A percentile compares a stretch with the other conserved stretches of the same genome.
Conservation (phyloP, 2,888 invertebrate species). For the Podotricha telesiphe region DNA sequence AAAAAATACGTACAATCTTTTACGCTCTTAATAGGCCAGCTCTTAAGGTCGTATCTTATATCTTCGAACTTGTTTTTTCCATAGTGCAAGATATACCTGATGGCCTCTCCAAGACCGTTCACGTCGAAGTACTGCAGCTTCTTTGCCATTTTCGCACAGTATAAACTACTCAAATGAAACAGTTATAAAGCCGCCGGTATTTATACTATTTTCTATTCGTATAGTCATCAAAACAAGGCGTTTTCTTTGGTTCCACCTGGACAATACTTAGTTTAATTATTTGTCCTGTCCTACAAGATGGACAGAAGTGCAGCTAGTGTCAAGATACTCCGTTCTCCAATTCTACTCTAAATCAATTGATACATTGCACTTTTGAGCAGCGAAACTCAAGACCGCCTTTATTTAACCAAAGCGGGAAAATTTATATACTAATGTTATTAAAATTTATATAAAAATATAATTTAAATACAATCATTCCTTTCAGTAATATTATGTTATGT, state of each 20-base stretch:
- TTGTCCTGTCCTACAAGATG: neutral
- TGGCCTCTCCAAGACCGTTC: constrained; percentile 59
- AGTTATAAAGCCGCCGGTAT: constrained; percentile 8
- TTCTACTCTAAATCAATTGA: neutral
- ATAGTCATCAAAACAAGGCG: constrained; percentile 7
- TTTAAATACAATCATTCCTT: too few relatives aligned
- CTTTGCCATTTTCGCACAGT: constrained; percentile 40
- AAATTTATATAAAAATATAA: too few relatives aligned
- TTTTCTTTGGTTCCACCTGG: neutral
- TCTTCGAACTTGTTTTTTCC: constrained; percentile 70
- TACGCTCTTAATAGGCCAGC: constrained; percentile 60
- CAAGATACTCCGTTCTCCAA: neutral
- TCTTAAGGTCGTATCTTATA: constrained; percentile 53
- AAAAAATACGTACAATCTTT: constrained; percentile 60
- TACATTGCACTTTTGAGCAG: neutral
- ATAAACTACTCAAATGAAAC: constrained; percentile 5
- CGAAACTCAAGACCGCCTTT: neutral
- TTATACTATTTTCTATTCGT: constrained; percentile 18
- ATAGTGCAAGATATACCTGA: constrained; percentile 68
- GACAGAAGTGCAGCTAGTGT: neutral
- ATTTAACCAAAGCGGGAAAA: too few relatives aligned
- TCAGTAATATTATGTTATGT: too few relatives aligned
- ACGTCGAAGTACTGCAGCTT: constrained; percentile 61
- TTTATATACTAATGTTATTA: too few relatives aligned
- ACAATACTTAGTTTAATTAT: too few relatives aligned